A percentile compares a stretch with the other conserved stretches of the same genome.
phyloP scores from a whole-genome alignment of 1,140 invertebrate species.

The Pollicipes pollicipes region DNA sequence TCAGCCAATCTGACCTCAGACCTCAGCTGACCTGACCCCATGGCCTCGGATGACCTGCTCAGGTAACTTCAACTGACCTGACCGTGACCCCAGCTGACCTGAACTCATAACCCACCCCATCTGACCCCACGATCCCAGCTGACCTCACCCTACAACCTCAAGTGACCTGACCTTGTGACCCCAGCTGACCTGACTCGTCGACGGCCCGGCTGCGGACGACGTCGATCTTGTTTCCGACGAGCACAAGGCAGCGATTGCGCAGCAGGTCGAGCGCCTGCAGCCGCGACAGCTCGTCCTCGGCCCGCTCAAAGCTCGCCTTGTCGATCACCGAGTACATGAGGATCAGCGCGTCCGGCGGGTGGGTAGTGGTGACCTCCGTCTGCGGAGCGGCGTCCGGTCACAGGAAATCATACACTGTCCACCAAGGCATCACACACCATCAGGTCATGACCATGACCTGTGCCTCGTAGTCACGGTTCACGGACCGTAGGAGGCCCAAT shows the following conservation, averaged over 20 bases:
- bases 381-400: conserved; percentile 25
- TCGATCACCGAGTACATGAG: conserved; percentile 81
- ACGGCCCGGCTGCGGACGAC: conserved; percentile 74
- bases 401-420: no score
- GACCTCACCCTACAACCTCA: not conserved
- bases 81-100: no score
- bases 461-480: no score
- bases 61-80: no score
- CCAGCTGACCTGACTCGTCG: conserved; percentile 19
- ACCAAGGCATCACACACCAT: no score
- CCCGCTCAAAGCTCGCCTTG: conserved; percentile 65
- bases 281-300: conserved; percentile 51
- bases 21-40: no score
- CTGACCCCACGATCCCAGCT: not conserved
- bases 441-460: no score
- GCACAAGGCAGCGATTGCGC: conserved; percentile 30
- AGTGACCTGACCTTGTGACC: not conserved
- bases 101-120: no score
- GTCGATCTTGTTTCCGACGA: conserved; percentile 91
- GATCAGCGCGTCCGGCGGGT: conserved; percentile 62
- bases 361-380: conserved; percentile 51
- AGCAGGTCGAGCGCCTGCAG: conserved; percentile 56
- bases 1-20: no score
- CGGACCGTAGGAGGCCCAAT: no score
- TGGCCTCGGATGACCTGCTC: no score